Percentiles rank a stretch among this genome's conserved stretches.
Conservation (phyloP, 2,888 invertebrate species). For the Cryptus viduatorius region DNA sequence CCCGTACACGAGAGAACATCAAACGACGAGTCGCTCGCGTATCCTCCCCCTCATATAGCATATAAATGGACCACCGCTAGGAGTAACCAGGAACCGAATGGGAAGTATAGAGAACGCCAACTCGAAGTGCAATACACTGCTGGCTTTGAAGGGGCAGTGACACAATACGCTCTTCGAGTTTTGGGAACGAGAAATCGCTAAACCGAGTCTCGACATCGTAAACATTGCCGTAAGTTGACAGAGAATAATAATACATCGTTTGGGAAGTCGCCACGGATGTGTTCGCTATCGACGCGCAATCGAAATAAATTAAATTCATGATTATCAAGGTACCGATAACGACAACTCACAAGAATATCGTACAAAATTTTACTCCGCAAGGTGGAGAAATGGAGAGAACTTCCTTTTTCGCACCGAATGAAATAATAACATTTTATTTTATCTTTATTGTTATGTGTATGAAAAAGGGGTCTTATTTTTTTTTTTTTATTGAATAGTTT, state of each 20-base stretch:
- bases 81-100: not conserved
- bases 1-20: conserved; percentile 22
- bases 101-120: conserved; percentile 1
- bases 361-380: too few relatives aligned
- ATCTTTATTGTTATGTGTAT: too few relatives aligned
- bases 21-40: conserved; percentile 21
- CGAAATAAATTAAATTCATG: not conserved
- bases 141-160: not conserved
- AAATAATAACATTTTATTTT: too few relatives aligned
- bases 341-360: too few relatives aligned
- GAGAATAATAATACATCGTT: not conserved
- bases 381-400: too few relatives aligned
- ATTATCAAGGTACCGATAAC: not conserved
- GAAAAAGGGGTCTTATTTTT: too few relatives aligned
- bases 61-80: conserved; percentile 32
- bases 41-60: conserved; percentile 35
- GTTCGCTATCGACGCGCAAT: not conserved
- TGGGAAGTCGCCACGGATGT: not conserved
- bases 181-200: not conserved
- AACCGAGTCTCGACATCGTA: not conserved
- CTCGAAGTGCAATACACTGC: not conserved
- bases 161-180: not conserved
- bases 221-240: not conserved
- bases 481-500: not conserved
- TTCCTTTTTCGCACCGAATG: too few relatives aligned